Conservation (phyloP, 1,140 invertebrate species). For the Tetraneura akinire region DNA sequence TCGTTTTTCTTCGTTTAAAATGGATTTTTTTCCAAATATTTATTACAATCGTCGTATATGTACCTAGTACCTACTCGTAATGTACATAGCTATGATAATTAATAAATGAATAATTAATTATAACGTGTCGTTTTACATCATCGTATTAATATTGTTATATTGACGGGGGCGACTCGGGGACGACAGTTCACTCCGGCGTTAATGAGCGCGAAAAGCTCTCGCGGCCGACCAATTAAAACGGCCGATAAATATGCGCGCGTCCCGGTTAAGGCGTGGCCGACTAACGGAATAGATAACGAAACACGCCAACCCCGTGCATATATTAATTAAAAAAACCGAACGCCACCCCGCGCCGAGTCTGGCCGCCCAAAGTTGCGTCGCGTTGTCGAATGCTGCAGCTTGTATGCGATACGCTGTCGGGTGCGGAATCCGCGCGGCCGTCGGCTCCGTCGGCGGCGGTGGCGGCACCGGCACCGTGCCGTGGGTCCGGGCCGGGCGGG, state of each 20-base stretch:
- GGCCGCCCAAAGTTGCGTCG: neutral
- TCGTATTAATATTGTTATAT: neutral
- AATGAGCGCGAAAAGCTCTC: conserved; percentile 24
- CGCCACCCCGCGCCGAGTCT: neutral
- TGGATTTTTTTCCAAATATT: too few species aligned
- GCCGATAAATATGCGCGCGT: conserved; percentile 25
- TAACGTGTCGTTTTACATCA: too few species aligned
- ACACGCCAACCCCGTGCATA: conserved; percentile 34
- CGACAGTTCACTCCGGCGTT: neutral
- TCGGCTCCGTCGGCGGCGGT: neutral
- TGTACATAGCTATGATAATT: too few species aligned
- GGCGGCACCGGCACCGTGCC: neutral
- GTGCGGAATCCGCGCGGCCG: neutral
- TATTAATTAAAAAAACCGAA: conserved; percentile 33
- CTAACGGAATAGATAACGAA: conserved; percentile 43
- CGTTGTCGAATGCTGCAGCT: neutral
- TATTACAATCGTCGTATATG: too few species aligned
- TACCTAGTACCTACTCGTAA: too few species aligned
- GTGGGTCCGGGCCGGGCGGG: conserved; percentile 22
- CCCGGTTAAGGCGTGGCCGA: conserved; percentile 9
- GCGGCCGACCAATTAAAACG: conserved; percentile 46
- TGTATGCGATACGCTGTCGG: too few species aligned
- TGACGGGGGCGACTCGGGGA: neutral
- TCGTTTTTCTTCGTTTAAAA: neutral
- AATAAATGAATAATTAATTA: too few species aligned